A percentile compares a stretch with the other conserved stretches of the same genome.
Conservation (phyloP, 2,113 vertebrate species). For the Sinosuthora webbiana region DNA sequence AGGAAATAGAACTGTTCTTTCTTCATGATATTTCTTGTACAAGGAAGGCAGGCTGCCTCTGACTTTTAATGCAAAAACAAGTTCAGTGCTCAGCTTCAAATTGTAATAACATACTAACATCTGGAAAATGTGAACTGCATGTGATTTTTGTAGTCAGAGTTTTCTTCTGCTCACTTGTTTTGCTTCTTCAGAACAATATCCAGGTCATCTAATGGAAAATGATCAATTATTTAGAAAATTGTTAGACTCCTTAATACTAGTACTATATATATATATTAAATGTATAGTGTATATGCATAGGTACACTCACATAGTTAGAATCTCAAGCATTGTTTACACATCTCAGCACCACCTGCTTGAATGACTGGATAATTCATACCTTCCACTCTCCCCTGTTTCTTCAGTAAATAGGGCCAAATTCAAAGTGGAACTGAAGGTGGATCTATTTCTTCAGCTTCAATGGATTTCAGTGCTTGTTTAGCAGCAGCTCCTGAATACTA, state of each 20-base stretch:
- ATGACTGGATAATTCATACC: background rate
- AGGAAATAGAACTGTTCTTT: background rate
- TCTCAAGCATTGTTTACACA: background rate
- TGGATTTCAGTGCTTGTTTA: conserved; percentile 21
- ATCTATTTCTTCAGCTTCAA: conserved; percentile 41
- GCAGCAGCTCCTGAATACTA: conserved; percentile 41
- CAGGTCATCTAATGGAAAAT: background rate
- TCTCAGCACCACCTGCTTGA: background rate
- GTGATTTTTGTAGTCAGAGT: background rate
- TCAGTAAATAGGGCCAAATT: background rate
- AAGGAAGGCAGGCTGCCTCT: background rate
- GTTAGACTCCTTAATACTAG: background rate
- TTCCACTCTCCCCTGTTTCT: background rate
- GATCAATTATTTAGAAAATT: background rate
- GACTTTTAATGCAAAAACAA: background rate
- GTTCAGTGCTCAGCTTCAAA: background rate
- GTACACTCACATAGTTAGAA: background rate
- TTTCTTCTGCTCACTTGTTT: background rate
- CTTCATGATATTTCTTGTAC: background rate
- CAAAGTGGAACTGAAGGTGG: background rate
- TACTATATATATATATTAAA: background rate
- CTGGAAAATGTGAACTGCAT: background rate
- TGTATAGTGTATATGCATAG: background rate
- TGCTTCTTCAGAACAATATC: background rate
- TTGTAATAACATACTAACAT: background rate